Evolutionary conservation across 2,888 invertebrate species (phyloP), one percentile per base, ranked within the genome.

Genomic region (Aromia moschata): DNA sequence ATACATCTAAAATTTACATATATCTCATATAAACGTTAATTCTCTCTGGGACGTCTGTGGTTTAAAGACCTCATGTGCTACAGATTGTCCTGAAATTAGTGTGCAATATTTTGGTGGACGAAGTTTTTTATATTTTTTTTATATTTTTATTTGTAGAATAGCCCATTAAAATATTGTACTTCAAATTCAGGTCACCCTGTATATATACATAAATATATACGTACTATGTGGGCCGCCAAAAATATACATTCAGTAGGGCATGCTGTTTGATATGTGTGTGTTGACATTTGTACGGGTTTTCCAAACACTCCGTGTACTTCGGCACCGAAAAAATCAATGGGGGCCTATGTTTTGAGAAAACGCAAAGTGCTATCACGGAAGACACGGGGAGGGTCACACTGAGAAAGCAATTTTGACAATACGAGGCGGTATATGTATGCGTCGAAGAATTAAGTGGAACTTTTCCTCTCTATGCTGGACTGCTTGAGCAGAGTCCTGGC

Each of bases 401-500:
- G 33, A 2, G 10, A 33, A 33, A 3, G 7, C 2, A 10, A 33
- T 10, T 2, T n/a, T 5, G 33, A 11, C 2, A 11, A 33, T 33
- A 3, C n/a, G 33, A 2, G 11, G 3, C 33, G 33, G 11, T 11
- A 11, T 7, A 5, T n/a, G n/a, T n/a, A n/a, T n/a, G n/a, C n/a
- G n/a, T n/a, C n/a, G n/a, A n/a, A n/a, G n/a, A n/a, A n/a, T n/a
- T 70, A 79, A 30, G 77, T 78, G 31, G 79, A 79, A 70, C 76
- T 76, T 56, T 79, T 78, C 44, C 77, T 70, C 57, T 77, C 79
- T 11, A 70, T 57, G 58, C 72, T 75, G 44, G 67, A 65, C 60
- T 77, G 75, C 58, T 71, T 72, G 9, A 69, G 54, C 45, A 71
- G 58, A 25, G 68, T 66, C 40, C 67, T 68, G 18, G 72, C 68